Evolutionary conservation across 1,140 invertebrate species (phyloP).

Genomic region (Anoplolepis gracilipes): DNA sequence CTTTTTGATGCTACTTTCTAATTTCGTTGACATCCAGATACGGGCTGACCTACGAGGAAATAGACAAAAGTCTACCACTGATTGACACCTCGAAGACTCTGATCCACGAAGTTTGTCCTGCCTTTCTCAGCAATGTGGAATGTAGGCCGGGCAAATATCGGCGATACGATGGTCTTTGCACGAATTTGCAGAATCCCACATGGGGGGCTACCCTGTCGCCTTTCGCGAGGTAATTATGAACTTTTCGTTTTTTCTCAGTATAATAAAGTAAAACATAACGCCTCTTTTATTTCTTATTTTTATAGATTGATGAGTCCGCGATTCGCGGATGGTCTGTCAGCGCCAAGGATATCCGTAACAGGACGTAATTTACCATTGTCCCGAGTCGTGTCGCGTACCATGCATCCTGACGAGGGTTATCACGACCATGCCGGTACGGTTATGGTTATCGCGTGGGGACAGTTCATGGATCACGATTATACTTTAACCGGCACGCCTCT

Average conservation of each 20-base stretch:
- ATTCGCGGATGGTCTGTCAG: slow-evolving; percentile 93
- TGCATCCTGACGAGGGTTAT: slow-evolving; percentile 96
- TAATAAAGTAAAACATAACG: not conserved
- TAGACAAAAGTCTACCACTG: slow-evolving; percentile 94
- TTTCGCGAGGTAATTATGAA: slow-evolving; percentile 90
- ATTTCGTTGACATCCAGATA: slow-evolving; percentile 87
- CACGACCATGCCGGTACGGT: slow-evolving; percentile 97
- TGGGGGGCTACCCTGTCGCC: slow-evolving; percentile 96
- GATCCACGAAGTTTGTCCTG: slow-evolving; percentile 94
- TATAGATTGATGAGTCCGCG: slow-evolving; percentile 91
- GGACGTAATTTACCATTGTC: slow-evolving; percentile 92
- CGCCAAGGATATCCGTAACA: slow-evolving; percentile 91
- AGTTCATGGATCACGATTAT: slow-evolving; percentile 98
- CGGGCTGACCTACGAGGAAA: slow-evolving; percentile 93
- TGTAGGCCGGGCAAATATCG: slow-evolving; percentile 96
- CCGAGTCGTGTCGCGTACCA: slow-evolving; percentile 93
- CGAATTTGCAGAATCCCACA: slow-evolving; percentile 95
- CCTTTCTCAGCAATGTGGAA: slow-evolving; percentile 94
- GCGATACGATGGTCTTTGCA: slow-evolving; percentile 96
- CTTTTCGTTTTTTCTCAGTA: not conserved
- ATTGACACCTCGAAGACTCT: slow-evolving; percentile 96
- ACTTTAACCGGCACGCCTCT: slow-evolving; percentile 95
- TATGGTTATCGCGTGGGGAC: slow-evolving; percentile 97
- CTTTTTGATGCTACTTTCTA: not conserved
- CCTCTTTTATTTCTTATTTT: not conserved